Base-by-base conservation (phyloP, 2,888 invertebrate species). In the Melolontha melolontha region DNA sequence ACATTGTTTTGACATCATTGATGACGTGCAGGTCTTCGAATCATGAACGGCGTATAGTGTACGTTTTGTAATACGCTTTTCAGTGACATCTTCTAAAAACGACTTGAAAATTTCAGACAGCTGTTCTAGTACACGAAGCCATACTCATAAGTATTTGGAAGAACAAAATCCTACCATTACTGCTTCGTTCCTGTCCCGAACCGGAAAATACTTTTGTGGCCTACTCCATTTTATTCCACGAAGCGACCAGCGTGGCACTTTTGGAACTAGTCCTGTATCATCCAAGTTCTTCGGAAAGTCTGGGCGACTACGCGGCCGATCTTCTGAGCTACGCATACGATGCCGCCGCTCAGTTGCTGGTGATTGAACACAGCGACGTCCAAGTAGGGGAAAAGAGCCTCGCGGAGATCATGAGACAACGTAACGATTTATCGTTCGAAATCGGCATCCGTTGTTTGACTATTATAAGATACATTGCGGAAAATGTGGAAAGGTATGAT, bases 121-220 rank as follows among this genome's bases (percentile, higher is more conserved):
- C 91, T 1, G 83, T 92, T 14, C 82, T 97, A 41, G 90, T 96
- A 29, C 89, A 93, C 76, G 96, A 97, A 85, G 90, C 93, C 0
- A 91, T 94, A 74, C 89, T 92, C 74, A 90, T 94, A 52, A 91
- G 91, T 79, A 85, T 96, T 40, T 97, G 96, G 96, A 93, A 93
- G 73, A 85, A 90, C 67, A 92, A 93, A 79, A 87, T 96, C 17
- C 89, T 95, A 74, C 92, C 94, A 0, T 87, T 90, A 79, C 84
- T 96, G n/a, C 78, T 93, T 29, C 89, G 91, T 76, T 79, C 90
- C 12, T 64, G 70, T 29, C 51, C 62, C 11, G 14, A 70, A 52
- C 91, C 92, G 0, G 81, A 86, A 49, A 90, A 90, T 71, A 91
- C 91, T 4, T 93, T 95, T 77, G 86, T 93, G 10, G 86, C 92